A percentile compares a stretch with the other conserved stretches of the same genome.
phyloP scores from a whole-genome alignment of 2,113 vertebrate species.

The Cyanoliseus patagonus region DNA sequence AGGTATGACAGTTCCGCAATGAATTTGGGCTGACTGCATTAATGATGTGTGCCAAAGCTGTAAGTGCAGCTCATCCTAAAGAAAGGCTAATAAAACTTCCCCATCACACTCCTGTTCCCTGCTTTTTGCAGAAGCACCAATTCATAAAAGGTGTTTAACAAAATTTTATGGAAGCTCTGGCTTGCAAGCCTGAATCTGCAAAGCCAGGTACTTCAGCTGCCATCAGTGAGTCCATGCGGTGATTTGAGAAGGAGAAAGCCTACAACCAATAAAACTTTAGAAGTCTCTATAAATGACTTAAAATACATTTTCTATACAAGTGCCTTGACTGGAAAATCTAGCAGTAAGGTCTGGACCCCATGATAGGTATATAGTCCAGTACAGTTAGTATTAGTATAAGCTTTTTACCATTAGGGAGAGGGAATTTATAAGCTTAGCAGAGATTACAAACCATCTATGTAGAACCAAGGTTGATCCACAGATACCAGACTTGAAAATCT shows the following conservation, averaged over 20 bases:
- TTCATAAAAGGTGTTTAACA: background rate
- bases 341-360: background rate
- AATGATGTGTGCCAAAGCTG: background rate
- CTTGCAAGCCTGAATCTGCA: conserved; percentile 1
- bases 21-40: background rate
- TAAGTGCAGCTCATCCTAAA: background rate
- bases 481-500: background rate
- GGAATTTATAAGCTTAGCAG: background rate
- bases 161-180: background rate
- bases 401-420: background rate
- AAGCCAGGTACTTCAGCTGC: background rate
- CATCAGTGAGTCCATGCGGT: background rate
- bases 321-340: background rate
- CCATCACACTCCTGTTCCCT: background rate
- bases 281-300: conserved; percentile 17
- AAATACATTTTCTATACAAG: conserved; percentile 7
- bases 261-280: conserved; percentile 13
- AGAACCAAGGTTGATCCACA: background rate
- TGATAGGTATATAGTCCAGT: background rate
- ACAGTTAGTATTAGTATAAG: background rate
- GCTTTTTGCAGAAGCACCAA: background rate
- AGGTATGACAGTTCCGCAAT: background rate
- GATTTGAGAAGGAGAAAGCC: conserved; percentile 1
- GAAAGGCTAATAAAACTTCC: background rate
- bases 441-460: background rate